Percentiles rank a stretch among this genome's conserved stretches.
phyloP scores from a whole-genome alignment of 2,113 vertebrate species.

The Gnathonemus longibarbis region DNA sequence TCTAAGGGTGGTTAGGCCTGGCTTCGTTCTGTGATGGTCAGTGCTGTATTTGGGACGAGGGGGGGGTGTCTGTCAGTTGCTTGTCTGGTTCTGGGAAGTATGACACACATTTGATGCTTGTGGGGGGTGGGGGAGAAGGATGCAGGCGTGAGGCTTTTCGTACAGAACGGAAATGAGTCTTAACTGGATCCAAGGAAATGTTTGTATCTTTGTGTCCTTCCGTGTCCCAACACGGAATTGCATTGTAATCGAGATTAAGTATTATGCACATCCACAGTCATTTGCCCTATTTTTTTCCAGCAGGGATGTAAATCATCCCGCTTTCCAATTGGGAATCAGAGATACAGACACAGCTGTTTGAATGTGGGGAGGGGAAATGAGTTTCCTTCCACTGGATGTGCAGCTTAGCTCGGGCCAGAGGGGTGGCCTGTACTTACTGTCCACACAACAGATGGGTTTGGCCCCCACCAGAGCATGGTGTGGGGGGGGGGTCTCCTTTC shows the following conservation, averaged over 20 bases:
- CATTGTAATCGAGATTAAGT: not conserved
- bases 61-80: not conserved
- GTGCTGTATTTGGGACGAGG: not conserved
- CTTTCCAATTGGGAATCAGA: not conserved
- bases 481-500: not conserved
- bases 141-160: not conserved
- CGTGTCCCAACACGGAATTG: not conserved
- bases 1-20: not conserved
- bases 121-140: not conserved
- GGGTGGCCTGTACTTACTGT: not conserved
- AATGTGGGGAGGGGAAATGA: not conserved
- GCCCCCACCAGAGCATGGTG: not conserved
- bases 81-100: not conserved
- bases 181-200: not conserved
- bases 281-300: not conserved
- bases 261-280: not conserved
- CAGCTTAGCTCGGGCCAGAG: not conserved
- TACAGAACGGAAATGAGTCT: not conserved
- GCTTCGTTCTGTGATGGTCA: not conserved
- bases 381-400: not conserved
- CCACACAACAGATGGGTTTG: not conserved
- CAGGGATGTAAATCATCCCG: not conserved
- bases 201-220: not conserved
- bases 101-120: not conserved
- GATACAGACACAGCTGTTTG: not conserved